Evolutionary conservation across 2,113 vertebrate genomes (phyloP).

Genomic region (Phasianus colchicus): DNA sequence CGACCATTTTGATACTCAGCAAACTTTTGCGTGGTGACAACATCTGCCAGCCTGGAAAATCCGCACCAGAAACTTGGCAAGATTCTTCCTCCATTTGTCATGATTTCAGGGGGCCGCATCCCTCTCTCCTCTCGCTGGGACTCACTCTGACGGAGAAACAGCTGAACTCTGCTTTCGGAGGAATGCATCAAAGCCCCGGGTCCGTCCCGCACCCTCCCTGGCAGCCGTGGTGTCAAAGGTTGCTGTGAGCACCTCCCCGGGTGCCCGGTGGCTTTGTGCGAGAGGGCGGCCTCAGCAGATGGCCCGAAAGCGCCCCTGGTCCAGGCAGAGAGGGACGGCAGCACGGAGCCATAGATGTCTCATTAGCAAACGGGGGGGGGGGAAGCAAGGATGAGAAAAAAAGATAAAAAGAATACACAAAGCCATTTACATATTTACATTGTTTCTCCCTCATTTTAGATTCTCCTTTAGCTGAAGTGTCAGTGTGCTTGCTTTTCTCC

Average conservation of each 20-base stretch:
- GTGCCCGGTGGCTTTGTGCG: conserved; percentile 79
- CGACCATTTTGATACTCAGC: too few relatives aligned
- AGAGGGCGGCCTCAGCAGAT: conserved; percentile 81
- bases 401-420: conserved; percentile 82
- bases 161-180: conserved; percentile 53
- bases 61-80: neutral
- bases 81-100: neutral
- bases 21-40: neutral
- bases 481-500: conserved; percentile 80
- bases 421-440: conserved; percentile 87
- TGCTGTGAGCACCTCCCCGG: conserved; percentile 49
- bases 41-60: neutral
- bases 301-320: conserved; percentile 75
- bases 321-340: conserved; percentile 75
- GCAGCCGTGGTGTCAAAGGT: conserved; percentile 77
- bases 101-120: neutral
- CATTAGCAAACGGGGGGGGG: conserved; percentile 74
- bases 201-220: conserved; percentile 44
- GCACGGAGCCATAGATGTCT: conserved; percentile 75
- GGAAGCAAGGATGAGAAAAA: conserved; percentile 67
- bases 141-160: conserved; percentile 56
- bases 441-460: conserved; percentile 80
- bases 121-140: neutral
- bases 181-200: conserved; percentile 29
- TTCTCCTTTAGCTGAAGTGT: conserved; percentile 79